Base-by-base conservation (phyloP, 1,140 invertebrate species). In the Bombus confusus region DNA sequence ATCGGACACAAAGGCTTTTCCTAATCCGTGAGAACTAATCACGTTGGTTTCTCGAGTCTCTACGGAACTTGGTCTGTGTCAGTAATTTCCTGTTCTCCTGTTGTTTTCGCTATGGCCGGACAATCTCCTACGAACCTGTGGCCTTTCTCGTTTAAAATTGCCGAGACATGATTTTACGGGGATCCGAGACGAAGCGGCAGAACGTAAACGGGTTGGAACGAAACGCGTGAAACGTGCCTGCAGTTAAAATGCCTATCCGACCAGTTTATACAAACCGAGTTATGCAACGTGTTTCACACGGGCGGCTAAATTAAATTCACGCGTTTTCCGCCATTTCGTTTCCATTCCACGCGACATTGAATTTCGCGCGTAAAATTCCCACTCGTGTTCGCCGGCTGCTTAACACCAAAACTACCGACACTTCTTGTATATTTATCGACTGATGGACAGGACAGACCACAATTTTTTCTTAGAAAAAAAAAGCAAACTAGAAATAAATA, bases 1-100 rank as follows among this genome's bases (percentile, higher is more conserved):
- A 52, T 52, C 47, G 47, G 57, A 28, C 69, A 74, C 69, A 80
- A 62, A 25, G 39, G 69, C 41, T 73, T 74, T 47, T n/a, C 71
- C 41, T 74, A 85, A 85, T 85, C 83, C 69, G 15, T 25, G 41
- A 79, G 47, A 57, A 79, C 59, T 74, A 85, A 85, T 85, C 69
- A 64, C 57, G 77, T 57, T 41, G 78, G 78, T 66, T 12, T 74
- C 43, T 31, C 13, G n/a, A 59, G 43, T 73, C 72, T 73, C n/a
- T 12, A 41, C 18, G 34, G 43, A 52, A 59, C 59, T 34, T 59
- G 34, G 25, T 76, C 39, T 39, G 52, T 41, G 47, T 80, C 47
- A 52, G 39, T 80, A 74, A 85, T 85, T 85, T 79, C 66, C 39
- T 75, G 39, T 22, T 25, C 37, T 52, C 18, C 9, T 28, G 66